A percentile compares a stretch with the other conserved stretches of the same genome.
Conservation (phyloP, 2,113 vertebrate species). For the Lepus americanus region DNA sequence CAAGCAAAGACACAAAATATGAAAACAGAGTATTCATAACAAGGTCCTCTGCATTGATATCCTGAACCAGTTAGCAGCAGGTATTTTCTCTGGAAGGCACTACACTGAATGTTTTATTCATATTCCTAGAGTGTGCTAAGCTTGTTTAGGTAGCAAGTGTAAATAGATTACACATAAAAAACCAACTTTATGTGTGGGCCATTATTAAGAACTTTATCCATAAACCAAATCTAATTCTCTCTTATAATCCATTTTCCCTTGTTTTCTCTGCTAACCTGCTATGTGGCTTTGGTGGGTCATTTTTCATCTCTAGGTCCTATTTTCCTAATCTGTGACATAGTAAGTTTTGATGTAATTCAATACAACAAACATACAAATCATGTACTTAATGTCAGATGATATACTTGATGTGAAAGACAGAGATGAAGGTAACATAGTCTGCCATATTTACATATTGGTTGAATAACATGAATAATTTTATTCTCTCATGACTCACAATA, state of each 20-base stretch:
- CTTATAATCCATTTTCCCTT: constrained; percentile 45
- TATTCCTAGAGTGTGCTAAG: constrained; percentile 36
- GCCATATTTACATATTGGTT: neutral
- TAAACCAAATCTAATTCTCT: constrained; percentile 30
- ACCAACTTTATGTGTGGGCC: constrained; percentile 32
- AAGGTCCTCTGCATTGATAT: neutral
- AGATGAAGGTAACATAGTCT: constrained; percentile 33
- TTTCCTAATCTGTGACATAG: constrained; percentile 48
- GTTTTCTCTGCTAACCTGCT: neutral
- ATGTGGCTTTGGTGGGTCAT: neutral
- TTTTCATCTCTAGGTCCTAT: constrained; percentile 10
- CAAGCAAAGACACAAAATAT: constrained; percentile 13
- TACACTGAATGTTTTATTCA: constrained; percentile 1
- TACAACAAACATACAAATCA: constrained; percentile 49
- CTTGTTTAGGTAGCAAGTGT: constrained; percentile 47
- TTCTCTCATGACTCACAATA: constrained; percentile 27
- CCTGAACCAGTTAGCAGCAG: constrained; percentile 19
- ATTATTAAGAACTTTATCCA: constrained; percentile 27
- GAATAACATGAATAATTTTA: constrained; percentile 25
- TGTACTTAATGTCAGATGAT: constrained; percentile 41
- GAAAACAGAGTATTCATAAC: constrained; percentile 36
- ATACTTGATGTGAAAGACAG: constrained; percentile 51
- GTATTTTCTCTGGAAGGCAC: constrained; percentile 58
- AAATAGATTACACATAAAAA: constrained; percentile 35
- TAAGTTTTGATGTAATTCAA: constrained; percentile 48